Percentiles rank a stretch among this genome's conserved stretches.
Conservation (phyloP, 2,797 vertebrate species). For the Orestias chungarensis region DNA sequence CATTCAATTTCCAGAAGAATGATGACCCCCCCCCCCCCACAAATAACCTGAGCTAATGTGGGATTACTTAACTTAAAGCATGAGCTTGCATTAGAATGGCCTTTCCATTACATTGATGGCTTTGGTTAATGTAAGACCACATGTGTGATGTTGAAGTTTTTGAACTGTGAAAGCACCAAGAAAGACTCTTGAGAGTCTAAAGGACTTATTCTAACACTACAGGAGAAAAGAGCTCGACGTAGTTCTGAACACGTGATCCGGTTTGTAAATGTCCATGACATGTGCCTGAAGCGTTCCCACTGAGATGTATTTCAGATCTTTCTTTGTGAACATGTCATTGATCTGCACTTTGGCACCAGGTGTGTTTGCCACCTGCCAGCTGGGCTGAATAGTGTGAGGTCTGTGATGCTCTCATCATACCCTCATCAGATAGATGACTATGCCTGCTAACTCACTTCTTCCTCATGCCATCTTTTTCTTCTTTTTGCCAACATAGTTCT, state of each 20-base stretch:
- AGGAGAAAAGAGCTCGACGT: background rate
- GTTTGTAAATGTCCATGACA: background rate
- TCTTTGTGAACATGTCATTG: conserved; percentile 16
- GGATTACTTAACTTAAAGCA: background rate
- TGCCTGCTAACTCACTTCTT: conserved; percentile 30
- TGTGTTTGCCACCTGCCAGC: conserved; percentile 60
- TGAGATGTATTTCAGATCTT: conserved; percentile 3
- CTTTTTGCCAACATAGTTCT: conserved; percentile 50
- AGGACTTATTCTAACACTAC: background rate
- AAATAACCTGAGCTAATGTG: background rate
- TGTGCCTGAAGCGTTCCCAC: background rate
- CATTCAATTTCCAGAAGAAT: background rate
- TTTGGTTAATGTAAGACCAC: background rate
- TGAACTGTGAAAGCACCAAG: too few relatives aligned
- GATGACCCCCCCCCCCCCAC: background rate
- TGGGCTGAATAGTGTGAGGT: conserved; percentile 53
- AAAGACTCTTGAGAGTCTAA: background rate
- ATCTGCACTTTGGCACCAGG: conserved; percentile 42
- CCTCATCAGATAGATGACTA: conserved; percentile 57
- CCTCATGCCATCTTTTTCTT: conserved; percentile 40
- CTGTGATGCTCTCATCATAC: conserved; percentile 66
- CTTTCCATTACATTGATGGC: too few relatives aligned
- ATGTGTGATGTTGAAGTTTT: too few relatives aligned
- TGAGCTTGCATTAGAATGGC: background rate
- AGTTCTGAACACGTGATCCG: background rate